Evolutionary conservation across 2,113 vertebrate genomes (phyloP).

Genomic region (Callaeas wilsoni): DNA sequence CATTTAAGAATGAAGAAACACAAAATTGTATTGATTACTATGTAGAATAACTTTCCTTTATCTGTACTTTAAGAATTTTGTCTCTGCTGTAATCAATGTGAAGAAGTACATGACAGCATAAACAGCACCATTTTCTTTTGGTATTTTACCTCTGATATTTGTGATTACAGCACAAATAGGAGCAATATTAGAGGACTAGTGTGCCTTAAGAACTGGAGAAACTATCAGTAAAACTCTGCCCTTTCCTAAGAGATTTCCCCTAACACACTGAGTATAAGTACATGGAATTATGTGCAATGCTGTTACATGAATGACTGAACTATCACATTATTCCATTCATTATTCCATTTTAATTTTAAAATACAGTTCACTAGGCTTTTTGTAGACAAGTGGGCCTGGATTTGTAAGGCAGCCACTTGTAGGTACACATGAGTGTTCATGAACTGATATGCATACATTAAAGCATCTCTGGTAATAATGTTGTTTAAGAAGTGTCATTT

Average conservation of each 20-base stretch:
- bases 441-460: background rate
- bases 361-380: background rate
- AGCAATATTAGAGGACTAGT: background rate
- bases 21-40: background rate
- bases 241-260: background rate
- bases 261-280: fast-evolving
- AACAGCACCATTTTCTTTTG: background rate
- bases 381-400: background rate
- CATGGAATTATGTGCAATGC: background rate
- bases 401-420: background rate
- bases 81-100: background rate
- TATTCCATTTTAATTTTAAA: background rate
- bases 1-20: background rate
- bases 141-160: background rate
- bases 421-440: background rate
- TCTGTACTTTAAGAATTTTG: background rate
- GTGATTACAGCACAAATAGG: background rate
- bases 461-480: background rate
- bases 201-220: background rate
- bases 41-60: background rate
- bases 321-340: background rate
- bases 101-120: background rate
- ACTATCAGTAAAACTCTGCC: background rate
- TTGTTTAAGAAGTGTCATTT: background rate
- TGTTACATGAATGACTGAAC: background rate